Evolutionary conservation across 2,113 vertebrate species (phyloP).

Genomic region (Rallus limicola): DNA sequence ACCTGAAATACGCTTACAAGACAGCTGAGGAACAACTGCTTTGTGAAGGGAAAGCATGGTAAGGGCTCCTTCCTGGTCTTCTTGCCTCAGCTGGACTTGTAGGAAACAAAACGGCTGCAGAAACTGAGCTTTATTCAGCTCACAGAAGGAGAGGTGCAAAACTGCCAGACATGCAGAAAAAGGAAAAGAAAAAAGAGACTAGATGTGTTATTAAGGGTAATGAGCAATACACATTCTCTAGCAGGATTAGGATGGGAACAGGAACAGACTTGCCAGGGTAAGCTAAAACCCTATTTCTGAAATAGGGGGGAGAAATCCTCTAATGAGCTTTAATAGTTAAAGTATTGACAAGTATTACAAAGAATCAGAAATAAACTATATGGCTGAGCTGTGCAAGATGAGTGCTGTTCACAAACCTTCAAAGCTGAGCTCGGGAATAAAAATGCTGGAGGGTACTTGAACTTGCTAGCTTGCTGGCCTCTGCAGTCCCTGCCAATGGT

Average conservation of each 20-base stretch:
- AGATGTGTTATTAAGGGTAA: neutral
- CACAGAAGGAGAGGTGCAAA: neutral
- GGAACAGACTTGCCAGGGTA: conserved; percentile 27
- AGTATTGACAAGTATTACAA: neutral
- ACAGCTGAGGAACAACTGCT: neutral
- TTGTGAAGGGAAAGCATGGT: neutral
- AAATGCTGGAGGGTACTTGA: neutral
- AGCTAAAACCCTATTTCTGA: conserved; percentile 11
- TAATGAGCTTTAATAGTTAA: neutral
- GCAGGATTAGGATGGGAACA: conserved; percentile 6
- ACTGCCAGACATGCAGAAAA: neutral
- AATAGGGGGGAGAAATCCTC: neutral
- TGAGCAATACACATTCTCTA: neutral
- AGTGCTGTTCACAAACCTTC: neutral
- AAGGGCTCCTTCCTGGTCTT: neutral
- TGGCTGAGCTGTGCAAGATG: neutral
- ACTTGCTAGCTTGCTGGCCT: neutral
- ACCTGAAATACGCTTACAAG: too few relatives aligned
- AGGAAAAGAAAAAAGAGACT: neutral
- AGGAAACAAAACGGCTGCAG: neutral
- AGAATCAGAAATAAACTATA: neutral
- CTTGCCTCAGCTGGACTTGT: neutral
- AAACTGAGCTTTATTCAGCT: neutral
- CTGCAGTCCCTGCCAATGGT: neutral
- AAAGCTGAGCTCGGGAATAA: neutral